Conservation (phyloP, 2,797 vertebrate genomes). For the Gadopsis bispinosus region DNA sequence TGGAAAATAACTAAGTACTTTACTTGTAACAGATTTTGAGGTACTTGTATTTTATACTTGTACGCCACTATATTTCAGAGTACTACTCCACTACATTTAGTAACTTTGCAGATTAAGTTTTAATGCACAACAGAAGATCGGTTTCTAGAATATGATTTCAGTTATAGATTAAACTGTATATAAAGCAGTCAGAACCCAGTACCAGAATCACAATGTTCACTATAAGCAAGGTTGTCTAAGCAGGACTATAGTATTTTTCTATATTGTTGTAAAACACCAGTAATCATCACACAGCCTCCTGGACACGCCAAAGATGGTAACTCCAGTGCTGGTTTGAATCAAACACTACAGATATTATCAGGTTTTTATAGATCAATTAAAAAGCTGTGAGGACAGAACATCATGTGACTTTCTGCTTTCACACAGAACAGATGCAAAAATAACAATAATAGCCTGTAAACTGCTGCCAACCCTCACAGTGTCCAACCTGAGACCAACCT, state of each 20-base stretch:
- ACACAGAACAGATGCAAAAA: conserved; percentile 36
- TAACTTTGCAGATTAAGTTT: background rate
- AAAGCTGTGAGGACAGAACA: conserved; percentile 17
- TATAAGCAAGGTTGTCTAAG: background rate
- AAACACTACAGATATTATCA: conserved; percentile 17
- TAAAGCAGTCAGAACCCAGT: background rate
- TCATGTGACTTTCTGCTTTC: conserved; percentile 28
- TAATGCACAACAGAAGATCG: background rate
- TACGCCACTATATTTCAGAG: background rate
- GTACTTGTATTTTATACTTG: background rate
- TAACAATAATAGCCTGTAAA: conserved; percentile 18
- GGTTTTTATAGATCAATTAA: conserved; percentile 54
- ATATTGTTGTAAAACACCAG: background rate
- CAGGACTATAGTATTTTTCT: too few relatives aligned
- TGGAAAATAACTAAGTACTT: background rate
- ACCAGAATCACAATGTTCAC: background rate
- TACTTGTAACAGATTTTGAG: background rate
- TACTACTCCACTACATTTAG: background rate
- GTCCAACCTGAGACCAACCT: background rate
- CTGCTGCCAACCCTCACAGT: background rate
- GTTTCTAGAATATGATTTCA: background rate
- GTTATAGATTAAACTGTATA: background rate
- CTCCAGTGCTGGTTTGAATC: conserved; percentile 33
- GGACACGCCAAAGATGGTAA: conserved; percentile 37
- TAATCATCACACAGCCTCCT: background rate